Conservation (phyloP, 2,797 vertebrate species). For the Ataeniobius toweri region DNA sequence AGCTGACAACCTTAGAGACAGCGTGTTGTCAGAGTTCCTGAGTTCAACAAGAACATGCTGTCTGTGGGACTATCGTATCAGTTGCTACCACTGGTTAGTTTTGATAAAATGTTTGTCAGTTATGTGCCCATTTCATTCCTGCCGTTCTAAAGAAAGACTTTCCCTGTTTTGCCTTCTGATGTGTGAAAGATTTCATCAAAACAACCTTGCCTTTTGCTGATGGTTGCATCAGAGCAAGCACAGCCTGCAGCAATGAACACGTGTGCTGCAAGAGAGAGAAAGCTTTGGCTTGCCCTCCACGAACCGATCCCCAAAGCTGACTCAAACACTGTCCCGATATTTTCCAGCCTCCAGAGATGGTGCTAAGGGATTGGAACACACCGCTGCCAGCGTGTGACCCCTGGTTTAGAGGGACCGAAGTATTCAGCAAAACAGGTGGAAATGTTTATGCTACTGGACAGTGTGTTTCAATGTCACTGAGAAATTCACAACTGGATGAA, state of each 20-base stretch:
- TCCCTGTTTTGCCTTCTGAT: not conserved
- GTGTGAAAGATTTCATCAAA: not conserved
- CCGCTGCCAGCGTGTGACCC: not conserved
- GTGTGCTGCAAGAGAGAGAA: not conserved
- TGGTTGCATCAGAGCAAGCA: too few relatives aligned
- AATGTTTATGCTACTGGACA: not conserved
- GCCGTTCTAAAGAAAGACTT: not conserved
- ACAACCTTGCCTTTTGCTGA: not conserved
- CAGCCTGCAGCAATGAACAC: too few relatives aligned
- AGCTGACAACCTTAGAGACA: too few relatives aligned
- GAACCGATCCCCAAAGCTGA: not conserved
- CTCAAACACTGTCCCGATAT: not conserved
- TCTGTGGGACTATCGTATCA: not conserved
- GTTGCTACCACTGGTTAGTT: not conserved
- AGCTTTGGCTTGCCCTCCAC: not conserved
- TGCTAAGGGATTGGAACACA: not conserved
- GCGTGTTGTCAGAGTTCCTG: not conserved
- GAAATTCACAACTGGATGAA: not conserved
- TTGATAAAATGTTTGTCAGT: not conserved
- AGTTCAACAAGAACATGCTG: not conserved
- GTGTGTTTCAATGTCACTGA: not conserved
- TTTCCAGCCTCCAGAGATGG: not conserved
- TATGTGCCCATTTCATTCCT: not conserved
- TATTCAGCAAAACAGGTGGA: not conserved
- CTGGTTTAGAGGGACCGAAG: not conserved